Evolutionary conservation across 2,888 invertebrate species (phyloP), one percentile per base, ranked within the genome.

Genomic region (Brachyptera putata): DNA sequence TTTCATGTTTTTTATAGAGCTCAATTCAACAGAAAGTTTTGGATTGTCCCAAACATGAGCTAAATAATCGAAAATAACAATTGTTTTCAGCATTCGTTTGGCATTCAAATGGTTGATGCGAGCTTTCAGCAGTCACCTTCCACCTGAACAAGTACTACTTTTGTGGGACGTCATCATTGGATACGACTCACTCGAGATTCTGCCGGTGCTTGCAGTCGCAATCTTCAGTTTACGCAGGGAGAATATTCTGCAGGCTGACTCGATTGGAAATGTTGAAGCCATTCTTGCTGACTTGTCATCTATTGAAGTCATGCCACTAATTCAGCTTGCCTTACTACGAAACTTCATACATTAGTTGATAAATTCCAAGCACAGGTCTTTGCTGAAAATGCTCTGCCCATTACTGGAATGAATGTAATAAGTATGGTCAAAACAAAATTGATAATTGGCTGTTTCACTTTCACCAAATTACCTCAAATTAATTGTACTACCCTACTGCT

Each of bases 21-120:
- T n/a, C n/a, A n/a, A n/a, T n/a, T n/a, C n/a, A n/a, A n/a, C n/a
- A n/a, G n/a, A n/a, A n/a, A n/a, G n/a, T n/a, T n/a, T n/a, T n/a
- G n/a, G n/a, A n/a, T n/a, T n/a, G n/a, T n/a, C n/a, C n/a, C n/a
- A n/a, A n/a, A n/a, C n/a, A n/a, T n/a, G n/a, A n/a, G n/a, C n/a
- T n/a, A n/a, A n/a, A n/a, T n/a, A n/a, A n/a, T n/a, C n/a, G n/a
- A n/a, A n/a, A n/a, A n/a, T n/a, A n/a, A n/a, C n/a, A n/a, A n/a
- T 60, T 61, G 18, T 18, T 69, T 71, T 64, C 68, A 96, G 95
- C 1, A 81, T 96, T 57, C 83, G 89, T 69, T 85, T 96, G 24
- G 93, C 94, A 1, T 95, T 96, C 73, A 95, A 96, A 75, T 97
- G 97, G 96, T 75, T 97, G 48, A 95, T 97, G 87, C 80, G 95